Evolutionary conservation across 2,888 invertebrate genomes (phyloP).

Genomic region (Sipha maydis): DNA sequence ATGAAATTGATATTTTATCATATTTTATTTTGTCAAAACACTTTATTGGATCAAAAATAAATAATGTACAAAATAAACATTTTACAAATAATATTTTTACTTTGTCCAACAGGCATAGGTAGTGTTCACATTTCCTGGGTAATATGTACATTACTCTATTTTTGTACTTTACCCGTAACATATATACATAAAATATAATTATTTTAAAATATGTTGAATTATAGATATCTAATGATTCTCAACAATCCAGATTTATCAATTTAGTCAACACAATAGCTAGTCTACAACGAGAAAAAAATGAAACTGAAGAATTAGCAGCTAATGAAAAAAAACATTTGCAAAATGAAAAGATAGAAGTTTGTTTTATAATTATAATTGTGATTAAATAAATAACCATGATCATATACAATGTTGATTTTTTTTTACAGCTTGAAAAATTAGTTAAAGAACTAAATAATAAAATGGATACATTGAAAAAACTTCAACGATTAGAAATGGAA

Average conservation of each 20-base stretch:
- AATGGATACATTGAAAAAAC: conserved; percentile 72
- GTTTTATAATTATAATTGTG: background rate
- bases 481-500: conserved; percentile 73
- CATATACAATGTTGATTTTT: background rate
- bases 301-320: conserved; percentile 38
- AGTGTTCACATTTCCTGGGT: too few relatives aligned
- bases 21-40: too few relatives aligned
- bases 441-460: conserved; percentile 73
- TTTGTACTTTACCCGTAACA: too few relatives aligned
- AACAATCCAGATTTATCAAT: conserved; percentile 53
- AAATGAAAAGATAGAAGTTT: conserved; percentile 42
- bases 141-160: too few relatives aligned
- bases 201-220: background rate
- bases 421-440: conserved; percentile 72
- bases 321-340: conserved; percentile 22
- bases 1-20: too few relatives aligned
- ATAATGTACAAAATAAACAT: too few relatives aligned
- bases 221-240: conserved; percentile 54
- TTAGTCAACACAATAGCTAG: conserved; percentile 51
- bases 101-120: too few relatives aligned
- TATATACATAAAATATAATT: background rate
- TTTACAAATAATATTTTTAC: too few relatives aligned
- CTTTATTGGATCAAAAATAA: too few relatives aligned
- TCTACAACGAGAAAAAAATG: conserved; percentile 55
- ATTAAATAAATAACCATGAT: background rate